Conservation (phyloP, 35 echinoderm and acorn worm genomes). For the Hemicentrotus pulcherrimus region DNA sequence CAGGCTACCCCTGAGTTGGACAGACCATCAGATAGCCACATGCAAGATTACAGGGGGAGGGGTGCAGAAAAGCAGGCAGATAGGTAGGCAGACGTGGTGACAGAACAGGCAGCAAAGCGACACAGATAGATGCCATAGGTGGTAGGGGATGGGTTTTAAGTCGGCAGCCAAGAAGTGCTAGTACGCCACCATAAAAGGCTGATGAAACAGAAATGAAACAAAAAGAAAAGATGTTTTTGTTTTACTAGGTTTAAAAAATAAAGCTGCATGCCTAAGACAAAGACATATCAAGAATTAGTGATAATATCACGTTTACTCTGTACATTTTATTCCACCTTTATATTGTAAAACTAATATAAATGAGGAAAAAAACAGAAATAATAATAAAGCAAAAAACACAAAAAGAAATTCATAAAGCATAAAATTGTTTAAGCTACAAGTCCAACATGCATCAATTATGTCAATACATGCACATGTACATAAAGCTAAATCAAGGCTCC, state of each 20-base stretch:
- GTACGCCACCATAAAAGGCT: background rate
- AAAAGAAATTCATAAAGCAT: no score
- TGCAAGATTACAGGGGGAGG: background rate
- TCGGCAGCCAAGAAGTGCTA: background rate
- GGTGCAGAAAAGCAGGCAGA: slow-evolving; percentile 39
- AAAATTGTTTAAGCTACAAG: no score
- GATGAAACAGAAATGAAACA: slow-evolving; percentile 32
- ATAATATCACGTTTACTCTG: no score
- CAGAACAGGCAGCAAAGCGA: slow-evolving; percentile 48
- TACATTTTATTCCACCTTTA: no score
- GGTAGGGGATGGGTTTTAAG: background rate
- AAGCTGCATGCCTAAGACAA: background rate
- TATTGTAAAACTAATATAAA: no score
- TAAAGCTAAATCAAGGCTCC: no score
- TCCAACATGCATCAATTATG: no score
- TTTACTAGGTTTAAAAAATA: background rate
- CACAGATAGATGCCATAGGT: background rate
- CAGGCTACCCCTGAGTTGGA: background rate
- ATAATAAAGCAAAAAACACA: no score
- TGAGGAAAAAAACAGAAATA: no score
- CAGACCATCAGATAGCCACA: background rate
- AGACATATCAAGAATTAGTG: no score
- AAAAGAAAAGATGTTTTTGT: background rate
- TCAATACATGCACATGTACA: no score
- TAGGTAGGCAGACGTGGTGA: slow-evolving; percentile 20